Evolutionary conservation across 2,888 invertebrate species (phyloP).

Genomic region (Drosophila picticornis): DNA sequence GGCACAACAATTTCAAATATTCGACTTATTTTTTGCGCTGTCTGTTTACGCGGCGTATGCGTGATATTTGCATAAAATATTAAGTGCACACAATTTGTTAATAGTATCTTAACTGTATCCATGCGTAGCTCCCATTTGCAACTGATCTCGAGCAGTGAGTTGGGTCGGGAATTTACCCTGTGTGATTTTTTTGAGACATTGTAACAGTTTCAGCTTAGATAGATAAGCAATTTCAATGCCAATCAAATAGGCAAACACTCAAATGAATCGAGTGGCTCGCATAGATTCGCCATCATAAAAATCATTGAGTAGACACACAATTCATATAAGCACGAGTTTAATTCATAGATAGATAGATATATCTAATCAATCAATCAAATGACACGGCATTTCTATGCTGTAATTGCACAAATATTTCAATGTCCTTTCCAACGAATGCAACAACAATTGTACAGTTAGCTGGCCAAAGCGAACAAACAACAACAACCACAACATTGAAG

Average conservation of each 20-base stretch:
- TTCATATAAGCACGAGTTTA: constrained; percentile 1
- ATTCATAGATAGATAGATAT: constrained; percentile 39
- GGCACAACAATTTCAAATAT: constrained; percentile 32
- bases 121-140: constrained; percentile 44
- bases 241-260: constrained; percentile 28
- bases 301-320: constrained; percentile 54
- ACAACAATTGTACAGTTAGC: constrained; percentile 63
- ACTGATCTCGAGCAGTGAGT: constrained; percentile 49
- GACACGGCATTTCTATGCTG: constrained; percentile 51
- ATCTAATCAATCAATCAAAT: constrained; percentile 70
- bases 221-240: constrained; percentile 62
- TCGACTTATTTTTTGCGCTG: constrained; percentile 4
- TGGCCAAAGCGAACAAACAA: constrained; percentile 7
- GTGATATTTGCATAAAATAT: constrained; percentile 47
- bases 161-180: constrained; percentile 6
- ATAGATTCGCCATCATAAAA: constrained; percentile 41
- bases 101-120: constrained; percentile 31
- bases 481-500: constrained; percentile 12
- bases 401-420: constrained; percentile 72
- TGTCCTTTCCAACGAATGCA: constrained; percentile 62
- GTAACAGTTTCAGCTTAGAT: constrained; percentile 52
- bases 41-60: constrained; percentile 62
- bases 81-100: constrained; percentile 6
- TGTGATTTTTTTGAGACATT: constrained; percentile 54
- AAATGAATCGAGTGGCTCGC: constrained; percentile 37